Conservation (phyloP, 1,140 invertebrate genomes). For the Diorhabda elongata region DNA sequence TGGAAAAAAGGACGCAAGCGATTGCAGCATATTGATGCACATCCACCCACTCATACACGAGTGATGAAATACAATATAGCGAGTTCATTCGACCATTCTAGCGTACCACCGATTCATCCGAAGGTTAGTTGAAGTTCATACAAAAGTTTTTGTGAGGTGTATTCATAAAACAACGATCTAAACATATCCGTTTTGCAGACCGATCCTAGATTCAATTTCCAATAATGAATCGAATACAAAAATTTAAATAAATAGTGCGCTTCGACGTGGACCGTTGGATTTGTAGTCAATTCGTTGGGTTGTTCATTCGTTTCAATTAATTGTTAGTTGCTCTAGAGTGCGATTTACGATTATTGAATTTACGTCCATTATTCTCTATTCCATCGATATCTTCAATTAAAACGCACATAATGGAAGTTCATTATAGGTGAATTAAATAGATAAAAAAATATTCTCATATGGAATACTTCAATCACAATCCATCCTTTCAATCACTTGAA, state of each 20-base stretch:
- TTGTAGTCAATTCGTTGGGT: conserved; percentile 21
- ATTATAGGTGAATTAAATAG: too few relatives aligned
- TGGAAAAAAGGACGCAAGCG: not conserved
- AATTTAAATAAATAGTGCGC: conserved; percentile 21
- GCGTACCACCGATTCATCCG: not conserved
- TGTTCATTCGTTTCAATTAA: conserved; percentile 21
- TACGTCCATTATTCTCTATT: not conserved
- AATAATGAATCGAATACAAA: conserved; percentile 17
- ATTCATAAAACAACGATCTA: conserved; percentile 23
- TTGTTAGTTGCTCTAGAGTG: not conserved
- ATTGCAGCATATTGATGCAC: not conserved
- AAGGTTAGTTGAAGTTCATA: conserved; percentile 5
- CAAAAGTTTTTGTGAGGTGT: conserved; percentile 25
- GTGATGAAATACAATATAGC: not conserved
- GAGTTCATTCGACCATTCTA: not conserved
- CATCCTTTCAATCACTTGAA: too few relatives aligned
- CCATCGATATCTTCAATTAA: conserved; percentile 11
- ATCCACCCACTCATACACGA: conserved; percentile 9
- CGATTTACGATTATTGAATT: conserved; percentile 3
- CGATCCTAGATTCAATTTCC: conserved; percentile 23
- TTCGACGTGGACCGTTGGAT: conserved; percentile 22
- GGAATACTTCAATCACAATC: too few relatives aligned
- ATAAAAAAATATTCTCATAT: too few relatives aligned
- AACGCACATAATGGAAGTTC: conserved; percentile 4
- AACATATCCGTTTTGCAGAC: conserved; percentile 29